Evolutionary conservation across 1,140 invertebrate species (phyloP), one percentile per base, ranked within the genome.

Genomic region (Drosophila pseudoananassae): DNA sequence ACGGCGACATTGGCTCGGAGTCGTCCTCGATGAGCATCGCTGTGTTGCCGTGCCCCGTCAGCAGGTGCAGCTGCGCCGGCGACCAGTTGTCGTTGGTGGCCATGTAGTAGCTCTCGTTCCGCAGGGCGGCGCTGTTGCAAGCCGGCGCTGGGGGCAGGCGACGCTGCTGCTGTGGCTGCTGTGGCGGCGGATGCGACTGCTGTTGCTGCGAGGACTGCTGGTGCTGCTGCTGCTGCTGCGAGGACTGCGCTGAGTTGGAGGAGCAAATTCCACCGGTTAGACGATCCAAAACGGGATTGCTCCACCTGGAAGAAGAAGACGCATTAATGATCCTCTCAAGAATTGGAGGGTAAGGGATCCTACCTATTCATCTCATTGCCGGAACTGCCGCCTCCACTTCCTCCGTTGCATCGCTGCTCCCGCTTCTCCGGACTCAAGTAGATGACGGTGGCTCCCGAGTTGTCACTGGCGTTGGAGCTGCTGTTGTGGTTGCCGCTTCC

Each of bases 31-130:
- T 95, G 23, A 96, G 84, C 59, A 95, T 93, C 33, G 94, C 80
- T 51, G 90, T 90, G 25, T 91, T 92, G 29, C 72, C 78, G 12
- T 83, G 82, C 5, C 76, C 83, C 45, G 87, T 90, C 20, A 79
- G 53, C 71, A 89, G n/a, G 3, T 90, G 63, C 51, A 83, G 74
- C 60, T 81, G 78, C 9, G 79, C 77, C 45, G 91, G 91, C 33
- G 91, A 91, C 91, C 91, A 92, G 8, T 90, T 90, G 8, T 92
- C 92, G 65, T 94, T 93, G 52, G 93, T 95, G 27, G 95, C 95
- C 91, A 96, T 94, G 75, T 97, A 98, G 78, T 98, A 98, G 87
- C 97, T 98, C 91, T 98, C 97, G 81, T 97, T 98, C 15, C 95
- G 92, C 46, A 96, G 75, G 0, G 68, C 61, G 12, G 73, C 82